Base-by-base conservation (phyloP, 2,888 invertebrate genomes). In the Tribolium freemani region DNA sequence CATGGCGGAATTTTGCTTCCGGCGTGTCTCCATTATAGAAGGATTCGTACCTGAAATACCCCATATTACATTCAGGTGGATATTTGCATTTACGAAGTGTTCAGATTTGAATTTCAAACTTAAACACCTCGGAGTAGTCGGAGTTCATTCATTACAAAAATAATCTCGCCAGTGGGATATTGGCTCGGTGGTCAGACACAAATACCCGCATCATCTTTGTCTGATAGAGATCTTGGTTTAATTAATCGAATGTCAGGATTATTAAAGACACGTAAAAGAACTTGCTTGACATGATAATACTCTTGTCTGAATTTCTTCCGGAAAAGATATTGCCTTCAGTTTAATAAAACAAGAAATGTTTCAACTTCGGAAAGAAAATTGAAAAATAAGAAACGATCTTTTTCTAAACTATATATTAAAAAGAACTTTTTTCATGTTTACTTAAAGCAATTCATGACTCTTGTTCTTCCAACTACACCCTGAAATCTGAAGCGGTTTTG, bases 1-100 rank as follows among this genome's bases (percentile, higher is more conserved):
- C 63, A 63, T 9, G 50, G 50, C 5, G 56, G 57, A 67, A 67
- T 67, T 67, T 57, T 30, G 67, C 57, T 67, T 67, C 67, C 67
- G 67, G 67, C 67, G 53, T 53, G 54, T 64, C 64, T 64, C 64
- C 53, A 64, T 64, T 63, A 63, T 63, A 44, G 48, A 30, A 56
- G 38, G 44, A 11, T 58, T 58, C 58, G 58, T 58, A 63, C 50
- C 48, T 63, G 13, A 63, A 63, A 63, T 63, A 10, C 31, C 50
- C 16, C 53, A 44, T 20, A 31, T 58, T 57, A 45, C 13, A 51
- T 51, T 63, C 48, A 48, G 10, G 46, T 48, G 30, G 48, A 9
- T 46, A 60, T 45, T 60, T 60, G 60, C 57, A 60, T 48, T 60
- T 48, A 11, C 11, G 1, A 48, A 48, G 3, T 26, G 26, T 26